Evolutionary conservation across 2,113 vertebrate species (phyloP).

Genomic region (Pitta sordida): DNA sequence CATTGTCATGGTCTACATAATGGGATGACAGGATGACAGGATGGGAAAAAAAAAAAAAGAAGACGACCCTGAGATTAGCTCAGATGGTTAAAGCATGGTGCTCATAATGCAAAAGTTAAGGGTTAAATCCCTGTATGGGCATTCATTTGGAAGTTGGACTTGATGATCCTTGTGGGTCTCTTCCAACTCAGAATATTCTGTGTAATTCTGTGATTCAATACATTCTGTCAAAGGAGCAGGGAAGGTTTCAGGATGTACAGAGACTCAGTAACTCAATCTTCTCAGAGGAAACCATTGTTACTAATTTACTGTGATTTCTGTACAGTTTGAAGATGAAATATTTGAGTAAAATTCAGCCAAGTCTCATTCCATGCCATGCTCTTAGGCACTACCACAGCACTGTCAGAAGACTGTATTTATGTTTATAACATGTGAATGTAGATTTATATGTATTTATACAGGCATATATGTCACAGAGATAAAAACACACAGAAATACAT

Average conservation of each 20-base stretch:
- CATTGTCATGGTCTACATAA: no score
- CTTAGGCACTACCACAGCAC: slow-evolving; percentile 2
- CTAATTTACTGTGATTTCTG: background rate
- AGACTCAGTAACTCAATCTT: background rate
- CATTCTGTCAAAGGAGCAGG: background rate
- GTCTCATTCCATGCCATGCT: background rate
- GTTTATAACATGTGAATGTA: slow-evolving; percentile 14
- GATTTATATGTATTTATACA: slow-evolving; percentile 27
- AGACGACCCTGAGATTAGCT: no score
- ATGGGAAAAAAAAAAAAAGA: no score
- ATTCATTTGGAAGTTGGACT: no score
- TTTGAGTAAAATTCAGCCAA: background rate
- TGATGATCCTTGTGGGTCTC: no score
- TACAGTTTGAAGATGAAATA: background rate
- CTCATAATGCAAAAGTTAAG: no score
- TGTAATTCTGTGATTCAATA: no score
- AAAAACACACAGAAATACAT: slow-evolving; percentile 49
- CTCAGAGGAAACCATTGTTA: background rate
- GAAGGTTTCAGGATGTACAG: background rate
- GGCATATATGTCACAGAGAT: slow-evolving; percentile 10
- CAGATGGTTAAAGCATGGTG: no score
- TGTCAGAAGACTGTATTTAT: slow-evolving; percentile 30
- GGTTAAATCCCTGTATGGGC: no score
- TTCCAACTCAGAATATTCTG: no score
- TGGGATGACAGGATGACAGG: no score